Conservation (phyloP, 64 coral and sea anemone species). For the Orbicella faveolata region DNA sequence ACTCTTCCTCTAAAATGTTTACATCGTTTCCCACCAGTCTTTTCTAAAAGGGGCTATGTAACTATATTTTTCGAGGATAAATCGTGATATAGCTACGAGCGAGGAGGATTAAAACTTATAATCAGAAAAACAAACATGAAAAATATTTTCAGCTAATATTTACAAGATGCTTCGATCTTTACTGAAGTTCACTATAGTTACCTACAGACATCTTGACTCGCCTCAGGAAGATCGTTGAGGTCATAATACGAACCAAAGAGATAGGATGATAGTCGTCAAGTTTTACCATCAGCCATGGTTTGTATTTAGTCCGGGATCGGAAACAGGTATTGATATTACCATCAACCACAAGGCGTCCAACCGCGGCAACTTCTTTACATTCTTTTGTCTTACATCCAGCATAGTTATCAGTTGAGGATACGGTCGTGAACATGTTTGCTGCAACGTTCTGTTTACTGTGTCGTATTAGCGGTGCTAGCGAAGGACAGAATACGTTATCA, state of each 20-base stretch:
- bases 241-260: background rate
- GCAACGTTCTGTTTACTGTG: background rate
- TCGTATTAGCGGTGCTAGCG: background rate
- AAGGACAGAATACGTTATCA: background rate
- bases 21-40: no score
- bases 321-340: background rate
- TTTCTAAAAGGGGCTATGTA: no score
- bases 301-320: background rate
- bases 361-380: background rate
- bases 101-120: no score
- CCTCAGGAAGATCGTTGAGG: background rate
- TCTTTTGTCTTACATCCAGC: background rate
- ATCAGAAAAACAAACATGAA: no score
- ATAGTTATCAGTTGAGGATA: background rate
- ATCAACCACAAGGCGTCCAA: background rate
- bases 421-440: background rate
- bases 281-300: background rate
- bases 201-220: background rate
- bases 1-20: no score
- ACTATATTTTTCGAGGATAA: no score
- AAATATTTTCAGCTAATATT: no score
- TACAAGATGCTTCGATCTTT: no score
- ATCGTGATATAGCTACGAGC: no score
- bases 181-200: background rate
- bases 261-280: background rate